These are phyloP conservation scores for Patella ulyssiponensis DNA, from an alignment of 2,888 invertebrate species.

Conservation along the genomic window DNA sequence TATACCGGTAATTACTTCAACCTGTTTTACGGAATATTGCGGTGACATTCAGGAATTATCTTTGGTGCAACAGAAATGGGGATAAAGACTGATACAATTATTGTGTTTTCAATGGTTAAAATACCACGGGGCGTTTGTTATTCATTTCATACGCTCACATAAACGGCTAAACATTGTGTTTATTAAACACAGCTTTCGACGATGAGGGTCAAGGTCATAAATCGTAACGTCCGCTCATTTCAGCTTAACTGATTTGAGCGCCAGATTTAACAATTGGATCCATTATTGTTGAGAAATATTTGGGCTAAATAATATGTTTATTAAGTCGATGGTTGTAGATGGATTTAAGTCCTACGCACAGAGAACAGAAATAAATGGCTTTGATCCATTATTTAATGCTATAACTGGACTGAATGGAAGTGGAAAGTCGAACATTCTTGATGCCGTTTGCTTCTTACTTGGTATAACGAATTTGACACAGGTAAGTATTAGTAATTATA, in stretches of 20 bases:
- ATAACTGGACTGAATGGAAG: constrained; percentile 98
- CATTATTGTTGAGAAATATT: neutral
- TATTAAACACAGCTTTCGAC: no score
- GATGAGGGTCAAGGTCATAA: no score
- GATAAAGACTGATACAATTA: no score
- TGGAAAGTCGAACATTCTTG: constrained; percentile 97
- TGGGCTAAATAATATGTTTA: constrained; percentile 79
- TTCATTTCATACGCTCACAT: no score
- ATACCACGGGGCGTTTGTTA: accelerated
- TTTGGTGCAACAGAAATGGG: no score
- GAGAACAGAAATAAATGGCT: constrained; percentile 90
- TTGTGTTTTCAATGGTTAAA: no score
- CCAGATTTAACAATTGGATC: neutral
- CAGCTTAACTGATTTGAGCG: neutral
- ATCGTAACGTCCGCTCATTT: no score
- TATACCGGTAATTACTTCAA: no score
- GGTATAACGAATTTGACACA: constrained; percentile 94
- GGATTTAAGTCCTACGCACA: constrained; percentile 99
- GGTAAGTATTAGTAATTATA: constrained; percentile 77
- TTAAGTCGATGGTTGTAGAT: constrained; percentile 92
- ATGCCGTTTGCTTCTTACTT: constrained; percentile 96
- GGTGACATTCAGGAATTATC: no score
- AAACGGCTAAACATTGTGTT: no score
- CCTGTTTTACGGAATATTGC: no score
- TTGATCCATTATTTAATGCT: constrained; percentile 96